These are phyloP conservation scores for Shargacucullia verbasci DNA, from an alignment of 2,888 invertebrate genomes.

Conservation along the genomic window DNA sequence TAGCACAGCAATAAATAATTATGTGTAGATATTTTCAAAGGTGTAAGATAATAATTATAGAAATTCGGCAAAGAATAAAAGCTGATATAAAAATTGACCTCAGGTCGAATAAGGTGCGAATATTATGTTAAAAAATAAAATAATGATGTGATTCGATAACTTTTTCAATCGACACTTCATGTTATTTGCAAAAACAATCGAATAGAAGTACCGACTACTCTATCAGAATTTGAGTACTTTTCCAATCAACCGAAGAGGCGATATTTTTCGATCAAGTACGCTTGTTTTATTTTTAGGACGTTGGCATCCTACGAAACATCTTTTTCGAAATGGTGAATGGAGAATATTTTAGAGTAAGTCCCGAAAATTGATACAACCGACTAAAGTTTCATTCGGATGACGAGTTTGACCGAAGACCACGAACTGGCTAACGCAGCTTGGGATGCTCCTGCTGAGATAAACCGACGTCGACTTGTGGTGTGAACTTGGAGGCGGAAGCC, in stretches of 20 bases:
- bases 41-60: constrained; percentile 12
- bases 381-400: no score
- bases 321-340: no score
- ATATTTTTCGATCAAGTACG: constrained; percentile 3
- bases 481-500: no score
- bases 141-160: background rate
- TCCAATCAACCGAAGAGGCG: constrained; percentile 25
- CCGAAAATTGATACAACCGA: no score
- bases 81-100: constrained; percentile 4
- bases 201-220: constrained; percentile 12
- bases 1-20: constrained; percentile 29
- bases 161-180: constrained; percentile 7
- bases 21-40: background rate
- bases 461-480: no score
- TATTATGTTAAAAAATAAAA: no score
- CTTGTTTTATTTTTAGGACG: no score
- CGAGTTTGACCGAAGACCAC: no score
- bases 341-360: no score
- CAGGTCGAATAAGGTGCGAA: background rate
- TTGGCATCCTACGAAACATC: no score
- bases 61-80: constrained; percentile 4
- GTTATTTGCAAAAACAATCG: constrained; percentile 28
- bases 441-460: no score
- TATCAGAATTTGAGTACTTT: constrained; percentile 26
- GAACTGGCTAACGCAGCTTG: no score